Evolutionary conservation across 1,140 invertebrate genomes (phyloP), one percentile per base, ranked within the genome.

Genomic region (Diabrotica undecimpunctata): DNA sequence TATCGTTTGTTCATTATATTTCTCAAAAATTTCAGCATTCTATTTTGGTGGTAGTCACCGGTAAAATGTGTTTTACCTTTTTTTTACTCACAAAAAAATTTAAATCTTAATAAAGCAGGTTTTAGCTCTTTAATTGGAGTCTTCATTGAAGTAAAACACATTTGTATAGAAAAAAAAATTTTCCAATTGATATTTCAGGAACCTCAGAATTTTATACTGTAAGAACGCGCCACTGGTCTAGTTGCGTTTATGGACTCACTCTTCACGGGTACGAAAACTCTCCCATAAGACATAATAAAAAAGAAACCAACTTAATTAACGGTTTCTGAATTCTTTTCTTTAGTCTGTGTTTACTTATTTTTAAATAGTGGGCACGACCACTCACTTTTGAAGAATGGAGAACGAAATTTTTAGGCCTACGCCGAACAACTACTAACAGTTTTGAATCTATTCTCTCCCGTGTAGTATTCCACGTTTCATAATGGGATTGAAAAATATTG

Each of bases 231-330:
- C 41, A 46, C 41, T 46, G 41, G n/a, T 46, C n/a, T n/a, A 46
- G 3, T 46, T n/a, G n/a, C 41, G 8, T 5, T 46, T 46, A 46
- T 46, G 41, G 41, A 46, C 41, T 46, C 39, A 46, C 41, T 46
- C 41, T 46, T 46, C 41, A 10, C n/a, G 4, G 41, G n/a, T 46
- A 46, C 41, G 41, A 46, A 46, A 46, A n/a, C 41, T 46, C 41
- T 46, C 8, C 41, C 41, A 46, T 46, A 46, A 46, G 41, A 46
- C 41, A 46, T 46, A 46, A 46, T 46, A 46, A 46, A 46, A 46
- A 46, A 46, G 41, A 46, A 46, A 46, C 41, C 41, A 46, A 46
- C 41, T 46, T 46, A 46, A 46, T 46, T 46, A 46, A 46, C 41
- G n/a, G 41, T 46, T n/a, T 46, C 41, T 46, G 41, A 46, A 46